Evolutionary conservation across 1,140 invertebrate genomes (phyloP).

Genomic region (Maconellicoccus hirsutus): DNA sequence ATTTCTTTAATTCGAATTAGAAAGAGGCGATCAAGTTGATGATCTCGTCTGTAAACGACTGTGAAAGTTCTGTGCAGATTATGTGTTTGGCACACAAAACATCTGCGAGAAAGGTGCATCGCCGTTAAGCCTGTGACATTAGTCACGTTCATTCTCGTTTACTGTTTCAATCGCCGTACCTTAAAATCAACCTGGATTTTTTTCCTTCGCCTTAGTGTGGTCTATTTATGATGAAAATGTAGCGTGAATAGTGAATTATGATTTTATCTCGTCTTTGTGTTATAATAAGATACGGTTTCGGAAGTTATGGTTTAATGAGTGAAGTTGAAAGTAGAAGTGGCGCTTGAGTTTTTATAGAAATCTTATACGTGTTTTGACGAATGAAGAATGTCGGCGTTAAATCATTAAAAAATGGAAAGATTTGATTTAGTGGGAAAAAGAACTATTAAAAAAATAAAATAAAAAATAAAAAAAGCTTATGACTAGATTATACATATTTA

Average conservation of each 20-base stretch:
- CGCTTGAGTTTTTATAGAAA: neutral
- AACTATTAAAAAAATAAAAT: no score
- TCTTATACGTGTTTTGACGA: no score
- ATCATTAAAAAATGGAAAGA: no score
- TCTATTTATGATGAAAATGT: neutral
- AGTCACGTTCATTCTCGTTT: neutral
- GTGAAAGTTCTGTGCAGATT: neutral
- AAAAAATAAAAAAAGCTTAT: no score
- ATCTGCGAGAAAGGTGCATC: neutral
- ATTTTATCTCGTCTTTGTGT: neutral
- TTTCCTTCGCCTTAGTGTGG: neutral
- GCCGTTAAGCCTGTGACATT: neutral
- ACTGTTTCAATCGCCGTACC: neutral
- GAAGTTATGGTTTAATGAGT: neutral
- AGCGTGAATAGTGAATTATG: neutral
- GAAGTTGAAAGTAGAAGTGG: neutral
- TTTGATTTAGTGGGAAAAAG: no score
- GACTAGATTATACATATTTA: no score
- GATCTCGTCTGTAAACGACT: neutral
- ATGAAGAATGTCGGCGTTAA: no score
- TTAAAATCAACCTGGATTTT: neutral
- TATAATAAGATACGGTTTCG: neutral
- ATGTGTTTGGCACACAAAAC: constrained; percentile 3
- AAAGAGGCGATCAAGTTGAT: neutral
- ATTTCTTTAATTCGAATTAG: neutral